Percentiles rank a stretch among this genome's conserved stretches.
These are phyloP conservation scores for Clepsis dumicolana DNA, from an alignment of 2,888 invertebrate species.

Conservation along the genomic window DNA sequence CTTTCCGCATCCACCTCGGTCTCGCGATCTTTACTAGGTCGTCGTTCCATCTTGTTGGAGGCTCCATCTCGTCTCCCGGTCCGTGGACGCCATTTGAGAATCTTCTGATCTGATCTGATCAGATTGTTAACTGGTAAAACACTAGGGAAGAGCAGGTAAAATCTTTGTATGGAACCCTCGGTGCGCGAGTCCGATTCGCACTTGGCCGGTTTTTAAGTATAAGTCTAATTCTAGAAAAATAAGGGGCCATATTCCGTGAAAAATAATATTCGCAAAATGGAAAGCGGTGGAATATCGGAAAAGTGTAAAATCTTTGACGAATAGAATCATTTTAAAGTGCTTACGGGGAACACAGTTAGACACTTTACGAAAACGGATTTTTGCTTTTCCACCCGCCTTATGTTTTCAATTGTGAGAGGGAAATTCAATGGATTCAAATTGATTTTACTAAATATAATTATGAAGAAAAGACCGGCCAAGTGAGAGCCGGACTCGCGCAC, in stretches of 20 bases:
- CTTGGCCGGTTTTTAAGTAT: no score
- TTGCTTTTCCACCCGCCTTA: slow-evolving; percentile 35
- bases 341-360: slow-evolving; percentile 43
- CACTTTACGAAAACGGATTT: slow-evolving; percentile 44
- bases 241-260: slow-evolving; percentile 5
- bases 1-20: no score
- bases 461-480: neutral
- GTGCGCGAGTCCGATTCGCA: no score
- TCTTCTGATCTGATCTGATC: no score
- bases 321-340: slow-evolving; percentile 44
- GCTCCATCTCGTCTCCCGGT: no score
- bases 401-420: slow-evolving; percentile 17
- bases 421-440: slow-evolving; percentile 7
- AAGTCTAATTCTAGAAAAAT: neutral
- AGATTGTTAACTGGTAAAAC: no score
- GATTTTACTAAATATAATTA: neutral
- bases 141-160: no score
- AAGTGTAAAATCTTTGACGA: slow-evolving; percentile 42
- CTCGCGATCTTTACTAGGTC: no score
- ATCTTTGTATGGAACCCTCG: no score
- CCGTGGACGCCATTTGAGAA: no score
- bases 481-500: no score
- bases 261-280: slow-evolving; percentile 33
- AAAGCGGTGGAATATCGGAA: slow-evolving; percentile 39
- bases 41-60: no score